These are phyloP conservation scores for Diplodus sargus DNA, from an alignment of 2,797 vertebrate species.

Conservation along the genomic window DNA sequence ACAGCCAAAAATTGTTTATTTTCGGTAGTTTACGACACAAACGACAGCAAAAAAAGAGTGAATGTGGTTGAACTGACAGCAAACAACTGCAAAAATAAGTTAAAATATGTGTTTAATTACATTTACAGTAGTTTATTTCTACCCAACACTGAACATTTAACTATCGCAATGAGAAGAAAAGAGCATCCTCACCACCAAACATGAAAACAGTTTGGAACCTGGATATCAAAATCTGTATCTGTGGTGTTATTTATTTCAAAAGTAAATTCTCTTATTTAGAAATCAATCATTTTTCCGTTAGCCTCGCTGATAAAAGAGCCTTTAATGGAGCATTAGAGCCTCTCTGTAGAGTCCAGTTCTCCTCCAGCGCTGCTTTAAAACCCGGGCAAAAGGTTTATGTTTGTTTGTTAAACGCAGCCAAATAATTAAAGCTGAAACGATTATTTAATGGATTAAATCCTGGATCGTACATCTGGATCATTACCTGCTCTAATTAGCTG, in stretches of 20 bases:
- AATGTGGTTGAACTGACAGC: no score
- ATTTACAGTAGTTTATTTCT: no score
- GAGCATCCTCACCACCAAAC: not conserved
- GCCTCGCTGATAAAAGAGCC: not conserved
- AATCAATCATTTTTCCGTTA: no score
- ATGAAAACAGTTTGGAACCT: not conserved
- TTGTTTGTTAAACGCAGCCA: conserved; percentile 9
- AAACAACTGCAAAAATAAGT: no score
- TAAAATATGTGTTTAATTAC: no score
- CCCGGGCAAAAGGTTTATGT: not conserved
- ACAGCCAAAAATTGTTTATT: no score
- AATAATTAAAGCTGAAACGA: conserved; percentile 8
- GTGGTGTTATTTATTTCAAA: not conserved
- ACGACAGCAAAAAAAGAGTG: no score
- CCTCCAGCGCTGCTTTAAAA: not conserved
- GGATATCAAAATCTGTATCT: not conserved
- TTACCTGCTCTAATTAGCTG: conserved; percentile 19
- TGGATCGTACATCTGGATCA: conserved; percentile 8
- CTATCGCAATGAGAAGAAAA: not conserved
- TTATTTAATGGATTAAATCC: conserved; percentile 11
- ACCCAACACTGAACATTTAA: not conserved
- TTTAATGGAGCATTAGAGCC: not conserved
- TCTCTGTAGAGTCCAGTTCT: not conserved
- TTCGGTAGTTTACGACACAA: no score
- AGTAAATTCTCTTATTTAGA: no score